phyloP scores from a whole-genome alignment of 1,140 invertebrate genomes.

The Campoletis sonorensis region DNA sequence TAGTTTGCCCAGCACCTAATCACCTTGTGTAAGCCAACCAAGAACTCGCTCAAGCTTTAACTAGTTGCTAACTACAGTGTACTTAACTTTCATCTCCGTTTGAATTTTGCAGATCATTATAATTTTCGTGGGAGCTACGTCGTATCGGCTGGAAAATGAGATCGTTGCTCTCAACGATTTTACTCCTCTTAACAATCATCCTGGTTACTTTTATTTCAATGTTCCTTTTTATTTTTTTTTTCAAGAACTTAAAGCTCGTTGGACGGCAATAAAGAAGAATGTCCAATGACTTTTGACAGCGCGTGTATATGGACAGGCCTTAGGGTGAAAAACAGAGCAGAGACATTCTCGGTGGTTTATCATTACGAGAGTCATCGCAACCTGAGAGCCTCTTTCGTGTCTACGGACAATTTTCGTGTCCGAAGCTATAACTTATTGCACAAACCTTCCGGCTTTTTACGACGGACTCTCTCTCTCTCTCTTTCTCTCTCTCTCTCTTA shows the following conservation, averaged over 20 bases:
- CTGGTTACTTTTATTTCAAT: too few species aligned
- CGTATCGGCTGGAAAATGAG: constrained; percentile 12
- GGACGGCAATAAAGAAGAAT: not conserved
- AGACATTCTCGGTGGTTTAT: constrained; percentile 9
- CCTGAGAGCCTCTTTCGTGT: not conserved
- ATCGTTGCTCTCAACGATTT: not conserved
- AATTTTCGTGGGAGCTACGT: constrained; percentile 40
- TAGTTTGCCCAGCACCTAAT: constrained; percentile 38
- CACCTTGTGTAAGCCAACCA: not conserved
- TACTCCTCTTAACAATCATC: not conserved
- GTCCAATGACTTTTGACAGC: constrained; percentile 8
- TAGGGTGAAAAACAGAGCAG: not conserved
- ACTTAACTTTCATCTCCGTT: constrained; percentile 43
- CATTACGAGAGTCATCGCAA: constrained; percentile 5
- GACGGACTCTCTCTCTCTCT: not conserved
- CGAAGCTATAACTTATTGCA: constrained; percentile 28
- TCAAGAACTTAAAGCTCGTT: not conserved
- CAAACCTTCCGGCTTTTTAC: not conserved
- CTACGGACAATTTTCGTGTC: constrained; percentile 31
- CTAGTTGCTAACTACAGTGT: constrained; percentile 46
- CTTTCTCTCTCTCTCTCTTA: not conserved
- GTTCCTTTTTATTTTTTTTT: not conserved
- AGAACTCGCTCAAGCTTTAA: constrained; percentile 25
- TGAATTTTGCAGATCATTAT: constrained; percentile 40
- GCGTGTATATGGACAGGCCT: not conserved